Evolutionary conservation across 2,113 vertebrate species (phyloP).

Genomic region (Myanophis thanlyinensis): DNA sequence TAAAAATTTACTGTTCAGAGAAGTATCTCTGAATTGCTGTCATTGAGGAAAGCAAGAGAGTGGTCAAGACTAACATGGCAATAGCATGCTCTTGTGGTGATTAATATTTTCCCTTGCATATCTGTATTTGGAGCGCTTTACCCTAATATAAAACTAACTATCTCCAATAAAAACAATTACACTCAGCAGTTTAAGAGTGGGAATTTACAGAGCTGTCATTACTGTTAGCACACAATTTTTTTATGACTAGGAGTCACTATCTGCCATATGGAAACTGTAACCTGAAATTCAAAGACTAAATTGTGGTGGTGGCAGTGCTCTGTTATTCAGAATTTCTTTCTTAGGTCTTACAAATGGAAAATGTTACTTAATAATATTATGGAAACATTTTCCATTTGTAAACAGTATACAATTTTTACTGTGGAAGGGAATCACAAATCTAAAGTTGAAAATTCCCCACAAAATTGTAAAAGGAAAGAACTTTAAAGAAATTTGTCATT

Average conservation of each 20-base stretch:
- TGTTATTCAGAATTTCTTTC: background rate
- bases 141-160: constrained; percentile 32
- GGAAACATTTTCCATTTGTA: background rate
- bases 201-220: constrained; percentile 43
- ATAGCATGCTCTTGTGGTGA: constrained; percentile 26
- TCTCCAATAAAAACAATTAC: constrained; percentile 47
- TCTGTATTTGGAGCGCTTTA: constrained; percentile 9
- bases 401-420: background rate
- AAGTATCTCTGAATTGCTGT: constrained; percentile 49
- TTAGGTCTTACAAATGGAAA: background rate
- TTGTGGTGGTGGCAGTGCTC: background rate
- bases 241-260: background rate
- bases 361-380: background rate
- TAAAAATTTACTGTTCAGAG: constrained; percentile 53
- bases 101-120: constrained; percentile 14
- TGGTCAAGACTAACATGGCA: constrained; percentile 43
- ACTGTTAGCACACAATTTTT: constrained; percentile 36
- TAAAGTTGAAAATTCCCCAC: background rate
- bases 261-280: constrained; percentile 22
- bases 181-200: constrained; percentile 2
- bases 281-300: background rate
- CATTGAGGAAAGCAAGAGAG: constrained; percentile 57
- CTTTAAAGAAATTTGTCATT: background rate
- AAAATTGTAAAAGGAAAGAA: background rate
- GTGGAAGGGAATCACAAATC: background rate